Conservation (phyloP, 1,140 invertebrate genomes). For the Propsilocerus akamusi region DNA sequence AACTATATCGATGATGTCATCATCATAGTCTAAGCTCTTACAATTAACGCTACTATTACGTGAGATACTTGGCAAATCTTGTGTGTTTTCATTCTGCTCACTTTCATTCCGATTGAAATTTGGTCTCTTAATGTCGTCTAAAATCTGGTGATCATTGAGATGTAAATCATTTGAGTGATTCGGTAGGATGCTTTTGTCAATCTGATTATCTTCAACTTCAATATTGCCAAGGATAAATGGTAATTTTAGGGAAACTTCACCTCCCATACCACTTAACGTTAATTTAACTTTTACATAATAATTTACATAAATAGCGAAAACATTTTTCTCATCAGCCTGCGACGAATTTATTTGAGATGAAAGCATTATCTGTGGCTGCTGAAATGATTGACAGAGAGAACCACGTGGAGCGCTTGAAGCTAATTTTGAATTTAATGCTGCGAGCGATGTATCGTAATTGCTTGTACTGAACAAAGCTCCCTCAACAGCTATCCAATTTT, state of each 20-base stretch:
- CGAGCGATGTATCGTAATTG: background rate
- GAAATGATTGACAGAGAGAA: conserved; percentile 2
- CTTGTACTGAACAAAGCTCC: conserved; percentile 12
- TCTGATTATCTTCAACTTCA: conserved; percentile 7
- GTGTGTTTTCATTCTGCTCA: background rate
- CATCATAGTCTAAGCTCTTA: background rate
- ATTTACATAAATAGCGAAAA: conserved; percentile 76
- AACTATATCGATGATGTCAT: background rate
- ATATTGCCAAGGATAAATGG: conserved; percentile 45
- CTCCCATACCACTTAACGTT: conserved; percentile 55
- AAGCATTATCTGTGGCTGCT: conserved; percentile 58
- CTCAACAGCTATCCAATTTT: conserved; percentile 23
- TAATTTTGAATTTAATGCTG: conserved; percentile 4
- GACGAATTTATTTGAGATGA: conserved; percentile 48
- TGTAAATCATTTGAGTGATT: conserved; percentile 1
- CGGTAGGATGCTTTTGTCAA: background rate
- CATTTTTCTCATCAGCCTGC: conserved; percentile 57
- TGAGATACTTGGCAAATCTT: background rate
- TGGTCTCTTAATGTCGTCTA: background rate
- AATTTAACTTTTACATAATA: conserved; percentile 79
- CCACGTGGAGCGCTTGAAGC: conserved; percentile 7
- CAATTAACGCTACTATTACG: background rate
- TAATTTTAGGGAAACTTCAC: conserved; percentile 56
- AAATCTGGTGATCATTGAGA: conserved; percentile 7
- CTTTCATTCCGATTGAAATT: background rate